Base-by-base conservation (phyloP, 2,113 vertebrate genomes). In the Caracal caracal region DNA sequence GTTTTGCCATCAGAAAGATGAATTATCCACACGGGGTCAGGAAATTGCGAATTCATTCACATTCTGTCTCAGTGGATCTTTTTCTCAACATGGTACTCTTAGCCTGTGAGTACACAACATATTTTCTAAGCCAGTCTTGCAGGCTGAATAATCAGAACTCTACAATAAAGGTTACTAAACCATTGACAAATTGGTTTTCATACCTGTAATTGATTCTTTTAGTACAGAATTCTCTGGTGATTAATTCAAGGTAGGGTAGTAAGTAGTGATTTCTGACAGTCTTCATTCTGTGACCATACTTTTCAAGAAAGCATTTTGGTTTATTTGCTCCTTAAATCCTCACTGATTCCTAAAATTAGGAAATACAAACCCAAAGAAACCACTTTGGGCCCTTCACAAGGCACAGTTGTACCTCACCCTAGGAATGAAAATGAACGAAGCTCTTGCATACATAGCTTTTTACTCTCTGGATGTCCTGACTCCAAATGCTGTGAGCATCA, bases 1-100 rank as follows among this genome's bases (percentile, higher is more conserved):
- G 91, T 93, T 93, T 96, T 97, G 95, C 86, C 66, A 86, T 97
- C 97, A 97, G 92, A 90, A 97, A 98, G 95, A 98, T 97, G 95
- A 97, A 97, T 98, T 98, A 95, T 97, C 96, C 90, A 86, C 68
- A 80, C 97, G 93, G 92, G 75, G 92, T 95, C 97, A 96, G 96
- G 98, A 98, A 98, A 97, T 94, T 93, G 78, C 89, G 94, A 94
- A 97, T 97, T 37, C 51, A 97, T 97, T 37, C 51, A 86, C 93
- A 81, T 97, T 93, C 65, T 93, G 0, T 75, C 24, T 84, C 66
- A 13, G 0, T 65, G 56, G 33, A n/a, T 68, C 24, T 68, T 85
- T 90, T 80, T 97, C 96, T 90, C 51, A 92, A 68, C 70, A 97
- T 81, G 86, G 93, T 98, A 96, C 85, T 93, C 51, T 33, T 43